phyloP scores from a whole-genome alignment of 2,888 invertebrate genomes.

The Cheilosia impressa region DNA sequence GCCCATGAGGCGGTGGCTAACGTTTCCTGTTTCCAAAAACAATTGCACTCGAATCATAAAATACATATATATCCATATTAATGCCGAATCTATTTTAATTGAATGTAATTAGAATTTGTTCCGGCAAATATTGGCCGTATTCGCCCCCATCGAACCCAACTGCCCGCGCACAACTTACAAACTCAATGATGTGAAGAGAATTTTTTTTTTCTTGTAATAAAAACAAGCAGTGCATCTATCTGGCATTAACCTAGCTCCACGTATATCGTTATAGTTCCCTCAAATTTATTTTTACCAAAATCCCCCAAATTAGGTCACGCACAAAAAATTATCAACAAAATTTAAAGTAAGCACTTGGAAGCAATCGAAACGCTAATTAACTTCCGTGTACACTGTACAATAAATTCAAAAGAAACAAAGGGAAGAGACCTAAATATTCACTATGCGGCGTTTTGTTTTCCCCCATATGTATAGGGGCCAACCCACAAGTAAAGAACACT shows the following conservation, averaged over 20 bases:
- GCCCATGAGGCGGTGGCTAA: too few species aligned
- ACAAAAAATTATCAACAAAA: conserved; percentile 30
- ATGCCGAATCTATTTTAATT: too few species aligned
- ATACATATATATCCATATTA: too few species aligned
- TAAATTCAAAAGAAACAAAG: conserved; percentile 34
- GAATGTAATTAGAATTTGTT: too few species aligned
- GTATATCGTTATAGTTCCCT: background rate
- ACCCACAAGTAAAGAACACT: background rate
- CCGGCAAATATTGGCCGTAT: too few species aligned
- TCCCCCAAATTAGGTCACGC: conserved; percentile 50
- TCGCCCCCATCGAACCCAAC: too few species aligned
- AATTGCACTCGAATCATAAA: too few species aligned
- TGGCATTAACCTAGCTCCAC: background rate
- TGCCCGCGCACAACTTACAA: too few species aligned
- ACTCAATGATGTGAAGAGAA: too few species aligned
- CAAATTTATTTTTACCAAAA: background rate
- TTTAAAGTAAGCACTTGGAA: conserved; percentile 34
- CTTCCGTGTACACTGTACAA: conserved; percentile 37
- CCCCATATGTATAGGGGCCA: background rate
- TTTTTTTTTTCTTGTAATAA: background rate
- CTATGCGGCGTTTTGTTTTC: background rate
- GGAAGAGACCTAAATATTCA: background rate
- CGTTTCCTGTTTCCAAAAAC: too few species aligned
- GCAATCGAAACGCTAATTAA: conserved; percentile 60
- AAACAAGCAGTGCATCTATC: conserved; percentile 4